Evolutionary conservation across 53 echinoderm and acorn worm genomes (phyloP), one percentile per base, ranked within the genome.

Genomic region (Patiria pectinifera): DNA sequence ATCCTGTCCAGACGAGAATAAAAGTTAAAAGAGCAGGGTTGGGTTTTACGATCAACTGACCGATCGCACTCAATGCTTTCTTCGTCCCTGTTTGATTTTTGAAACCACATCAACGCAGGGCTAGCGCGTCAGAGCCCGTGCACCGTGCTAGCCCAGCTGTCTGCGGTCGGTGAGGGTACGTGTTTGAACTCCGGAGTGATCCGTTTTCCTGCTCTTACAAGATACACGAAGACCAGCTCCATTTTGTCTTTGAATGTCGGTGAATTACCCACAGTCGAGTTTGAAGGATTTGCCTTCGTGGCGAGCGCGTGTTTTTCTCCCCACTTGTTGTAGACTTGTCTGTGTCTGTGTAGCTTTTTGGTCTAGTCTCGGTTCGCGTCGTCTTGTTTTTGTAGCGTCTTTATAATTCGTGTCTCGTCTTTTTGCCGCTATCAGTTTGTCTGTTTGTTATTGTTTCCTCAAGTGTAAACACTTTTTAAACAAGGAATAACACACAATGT

Each of bases 111-210:
- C 53, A 53, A 53, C 48, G 12, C 59, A 16, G 78, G 6, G 11
- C 7, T 58, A 26, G 45, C 21, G 24, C 15, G 18, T 21, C 76
- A 77, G 78, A 44, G 35, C 16, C 21, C 45, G 35, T 15, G 44
- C 19, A 45, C 25, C 18, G n/a, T n/a, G 61, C 62, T 59, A 76
- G 88, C 49, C 74, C 71, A 71, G 86, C 44, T 89, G 78, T 59
- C 78, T 77, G 44, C 79, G 58, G 61, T 44, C 62, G 18, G 7
- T 15, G 16, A 16, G 21, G 75, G 44, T 62, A 12, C 89, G 79
- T 90, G 90, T 90, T 90, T 90, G 48, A 80, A 59, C 90, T 90
- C 90, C 11, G 90, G 62, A 18, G 69, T 58, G 25, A 77, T 61
- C 72, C 8, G 74, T 86, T 86, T 48, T 71, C 26, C 45, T 81